Conservation (phyloP, 2,888 invertebrate genomes). For the Beris morrisii region DNA sequence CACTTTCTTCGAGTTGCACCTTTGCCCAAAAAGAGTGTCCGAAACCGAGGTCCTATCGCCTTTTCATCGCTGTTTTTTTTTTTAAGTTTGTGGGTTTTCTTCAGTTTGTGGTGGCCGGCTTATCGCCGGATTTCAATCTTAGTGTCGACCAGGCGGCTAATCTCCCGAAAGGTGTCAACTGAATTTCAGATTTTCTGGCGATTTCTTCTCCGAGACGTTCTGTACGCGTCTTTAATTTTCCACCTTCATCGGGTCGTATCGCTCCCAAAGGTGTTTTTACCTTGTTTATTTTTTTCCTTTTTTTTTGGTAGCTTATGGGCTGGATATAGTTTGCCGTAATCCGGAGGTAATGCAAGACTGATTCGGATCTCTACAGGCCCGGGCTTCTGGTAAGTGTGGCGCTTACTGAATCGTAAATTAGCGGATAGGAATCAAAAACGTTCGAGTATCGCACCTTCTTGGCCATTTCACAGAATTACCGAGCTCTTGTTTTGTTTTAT, state of each 20-base stretch:
- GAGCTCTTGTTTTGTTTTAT: slow-evolving; percentile 23
- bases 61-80: slow-evolving; percentile 6
- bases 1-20: slow-evolving; percentile 4
- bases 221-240: not conserved
- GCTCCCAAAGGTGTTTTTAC: slow-evolving; percentile 18
- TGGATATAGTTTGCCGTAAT: slow-evolving; percentile 26
- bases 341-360: slow-evolving; percentile 18
- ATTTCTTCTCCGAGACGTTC: slow-evolving; percentile 13
- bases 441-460: slow-evolving; percentile 24
- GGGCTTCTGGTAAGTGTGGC: slow-evolving; percentile 29
- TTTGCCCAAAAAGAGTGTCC: slow-evolving; percentile 25
- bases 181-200: slow-evolving; percentile 26
- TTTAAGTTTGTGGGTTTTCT: slow-evolving; percentile 8
- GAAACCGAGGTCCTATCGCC: slow-evolving; percentile 12
- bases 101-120: slow-evolving; percentile 16
- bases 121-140: slow-evolving; percentile 27
- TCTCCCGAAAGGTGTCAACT: slow-evolving; percentile 30
- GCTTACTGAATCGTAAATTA: slow-evolving; percentile 34
- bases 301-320: not conserved
- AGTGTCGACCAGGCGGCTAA: slow-evolving; percentile 18
- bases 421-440: slow-evolving; percentile 30
- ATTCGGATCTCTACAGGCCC: slow-evolving; percentile 19
- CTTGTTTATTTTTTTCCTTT: not conserved
- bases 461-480: slow-evolving; percentile 28
- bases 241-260: not conserved